Evolutionary conservation across 2,888 invertebrate genomes (phyloP), one percentile per base, ranked within the genome.

Genomic region (Drosophila flavopinicola): DNA sequence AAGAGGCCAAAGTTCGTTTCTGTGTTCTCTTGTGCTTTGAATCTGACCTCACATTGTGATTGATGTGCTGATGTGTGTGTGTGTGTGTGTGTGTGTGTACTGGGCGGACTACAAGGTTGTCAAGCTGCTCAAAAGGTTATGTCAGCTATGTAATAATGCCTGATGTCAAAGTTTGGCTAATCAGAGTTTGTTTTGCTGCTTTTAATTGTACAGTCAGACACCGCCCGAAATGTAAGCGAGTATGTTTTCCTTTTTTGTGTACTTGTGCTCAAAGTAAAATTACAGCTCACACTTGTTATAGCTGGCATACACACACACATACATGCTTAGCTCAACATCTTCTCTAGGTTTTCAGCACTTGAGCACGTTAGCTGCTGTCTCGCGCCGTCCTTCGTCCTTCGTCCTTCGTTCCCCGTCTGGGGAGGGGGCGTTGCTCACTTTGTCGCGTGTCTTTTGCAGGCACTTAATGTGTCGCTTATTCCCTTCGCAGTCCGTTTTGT

Each of bases 381-480:
- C 44, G 33, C 9, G 23, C 24, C 1, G 9, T 11, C 20, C 53
- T 56, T 24, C n/a, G 29, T 13, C 39, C 39, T 53, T n/a, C 1
- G 9, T 11, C 20, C 53, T 56, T 24, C n/a, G 29, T 13, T 37
- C 39, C n/a, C n/a, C n/a, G n/a, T 53, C 35, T 11, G 17, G 17
- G 30, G 42, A 58, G 24, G 17, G 24, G 53, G 71, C 65, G 57
- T 54, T 65, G 77, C 49, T 83, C 84, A 85, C 60, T 73, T 84
- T 65, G 77, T 65, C 44, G 77, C 74, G 61, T 75, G 87, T 85
- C 80, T 82, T 82, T 82, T 85, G 71, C 87, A 82, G 80, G 75
- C 80, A 82, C 85, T 86, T 85, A 82, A 82, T 85, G 87, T 73
- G 85, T 53, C 59, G 59, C 60, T 35, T 44, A 44, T 32, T 11